phyloP scores from a whole-genome alignment of 1,140 invertebrate genomes.

The Leucophenga varia region DNA sequence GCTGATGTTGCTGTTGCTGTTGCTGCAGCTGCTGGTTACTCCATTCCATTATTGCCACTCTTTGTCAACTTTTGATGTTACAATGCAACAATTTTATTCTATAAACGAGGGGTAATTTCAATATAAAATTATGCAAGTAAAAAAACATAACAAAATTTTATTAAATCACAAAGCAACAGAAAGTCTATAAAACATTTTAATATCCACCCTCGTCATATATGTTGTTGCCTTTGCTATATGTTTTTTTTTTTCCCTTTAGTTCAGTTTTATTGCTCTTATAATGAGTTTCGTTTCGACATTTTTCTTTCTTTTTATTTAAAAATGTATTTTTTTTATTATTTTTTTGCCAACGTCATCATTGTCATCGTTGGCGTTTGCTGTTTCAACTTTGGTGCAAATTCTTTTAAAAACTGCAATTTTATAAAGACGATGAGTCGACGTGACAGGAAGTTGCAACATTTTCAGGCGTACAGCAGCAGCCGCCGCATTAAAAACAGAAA shows the following conservation, averaged over 20 bases:
- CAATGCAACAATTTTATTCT: too few species aligned
- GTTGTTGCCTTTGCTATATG: background rate
- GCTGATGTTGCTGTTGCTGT: constrained; percentile 7
- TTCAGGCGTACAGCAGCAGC: background rate
- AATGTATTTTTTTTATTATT: too few species aligned
- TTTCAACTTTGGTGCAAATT: background rate
- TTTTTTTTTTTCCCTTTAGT: background rate
- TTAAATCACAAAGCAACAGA: too few species aligned
- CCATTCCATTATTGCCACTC: constrained; percentile 10
- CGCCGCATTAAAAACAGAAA: background rate
- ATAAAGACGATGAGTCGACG: background rate
- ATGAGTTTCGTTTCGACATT: background rate
- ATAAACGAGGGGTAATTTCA: too few species aligned
- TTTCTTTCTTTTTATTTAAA: too few species aligned
- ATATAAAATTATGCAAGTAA: too few species aligned
- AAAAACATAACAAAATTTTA: too few species aligned
- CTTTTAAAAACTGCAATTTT: constrained; percentile 2
- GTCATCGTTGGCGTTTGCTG: background rate
- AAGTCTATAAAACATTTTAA: too few species aligned
- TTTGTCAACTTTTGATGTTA: too few species aligned
- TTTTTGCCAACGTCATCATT: too few species aligned
- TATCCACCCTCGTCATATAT: too few species aligned
- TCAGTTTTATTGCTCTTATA: background rate
- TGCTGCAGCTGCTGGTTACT: constrained; percentile 9
- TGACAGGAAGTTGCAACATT: constrained; percentile 2